Evolutionary conservation across 2,113 vertebrate genomes (phyloP), one percentile per base, ranked within the genome.

Genomic region (Dipodomys spectabilis): DNA sequence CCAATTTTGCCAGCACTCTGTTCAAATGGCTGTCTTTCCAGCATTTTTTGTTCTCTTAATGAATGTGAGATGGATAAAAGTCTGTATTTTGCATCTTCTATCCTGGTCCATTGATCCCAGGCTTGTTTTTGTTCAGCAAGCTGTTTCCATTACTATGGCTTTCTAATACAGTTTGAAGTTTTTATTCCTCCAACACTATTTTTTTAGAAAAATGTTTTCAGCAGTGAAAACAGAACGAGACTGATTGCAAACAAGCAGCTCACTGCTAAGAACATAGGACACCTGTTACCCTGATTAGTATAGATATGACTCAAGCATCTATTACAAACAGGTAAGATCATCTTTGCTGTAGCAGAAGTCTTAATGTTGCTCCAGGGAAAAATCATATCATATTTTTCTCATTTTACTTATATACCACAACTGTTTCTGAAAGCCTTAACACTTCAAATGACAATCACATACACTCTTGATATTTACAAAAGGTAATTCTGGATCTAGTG

Each of bases 251-350:
- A 96, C 35, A 92, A 94, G 68, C 44, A 90, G 85, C 12, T 65
- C 67, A 22, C 64, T 95, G 95, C 84, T 92, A 94, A 96, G 86
- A 80, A 93, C 92, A 82, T 80, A 27, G 62, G 53, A 96, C 95
- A 94, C 91, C 93, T 96, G 94, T 92, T 96, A 78, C 77, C 49
- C 86, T 79, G 88, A 83, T 93, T 84, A 82, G 62, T 86, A 88
- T 82, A 95, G 91, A 95, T 12, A 2, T 25, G 68, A 92, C 60
- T 44, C 53, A 92, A 95, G 94, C 60, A 90, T 2, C 30, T 74
- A 68, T 0, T 93, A 18, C 74, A 81, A 27, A 92, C 71, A 95
- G 30, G 82, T 44, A 96, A 82, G 44, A 27, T 69, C 64, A 75
- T 19, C 87, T 82, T 77, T 64, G 4, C 9, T 85, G 81, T 72